Conservation (phyloP, 1,140 invertebrate genomes). For the Batillaria attramentaria region DNA sequence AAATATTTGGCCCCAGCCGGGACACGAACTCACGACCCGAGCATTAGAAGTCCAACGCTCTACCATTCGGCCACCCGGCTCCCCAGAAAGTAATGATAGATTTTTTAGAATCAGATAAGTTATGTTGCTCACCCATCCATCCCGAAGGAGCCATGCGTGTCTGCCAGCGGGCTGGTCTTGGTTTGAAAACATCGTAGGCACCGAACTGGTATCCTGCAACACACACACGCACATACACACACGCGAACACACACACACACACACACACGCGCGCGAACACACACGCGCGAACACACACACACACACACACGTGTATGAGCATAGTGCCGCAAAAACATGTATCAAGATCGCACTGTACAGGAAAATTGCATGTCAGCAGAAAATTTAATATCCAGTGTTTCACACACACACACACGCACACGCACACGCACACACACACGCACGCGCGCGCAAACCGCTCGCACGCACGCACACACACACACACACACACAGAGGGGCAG, state of each 20-base stretch:
- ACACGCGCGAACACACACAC: neutral
- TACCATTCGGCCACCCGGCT: neutral
- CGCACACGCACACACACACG: neutral
- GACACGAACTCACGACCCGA: neutral
- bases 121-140: neutral
- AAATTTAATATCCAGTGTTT: too few relatives aligned
- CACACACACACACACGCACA: slow-evolving; percentile 5
- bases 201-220: slow-evolving; percentile 40
- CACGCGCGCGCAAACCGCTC: too few relatives aligned
- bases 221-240: neutral
- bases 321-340: too few relatives aligned
- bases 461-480: neutral
- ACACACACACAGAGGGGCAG: neutral
- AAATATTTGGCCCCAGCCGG: neutral
- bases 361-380: too few relatives aligned
- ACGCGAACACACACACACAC: neutral
- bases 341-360: too few relatives aligned
- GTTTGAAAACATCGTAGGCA: slow-evolving; percentile 34
- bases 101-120: neutral
- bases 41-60: neutral
- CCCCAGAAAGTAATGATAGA: neutral
- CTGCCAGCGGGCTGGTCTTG: slow-evolving; percentile 30
- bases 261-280: neutral
- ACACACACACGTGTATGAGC: too few relatives aligned
- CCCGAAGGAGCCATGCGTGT: neutral